These are phyloP conservation scores for Aphrophora alni DNA, from an alignment of 2,888 invertebrate species.

Conservation along the genomic window DNA sequence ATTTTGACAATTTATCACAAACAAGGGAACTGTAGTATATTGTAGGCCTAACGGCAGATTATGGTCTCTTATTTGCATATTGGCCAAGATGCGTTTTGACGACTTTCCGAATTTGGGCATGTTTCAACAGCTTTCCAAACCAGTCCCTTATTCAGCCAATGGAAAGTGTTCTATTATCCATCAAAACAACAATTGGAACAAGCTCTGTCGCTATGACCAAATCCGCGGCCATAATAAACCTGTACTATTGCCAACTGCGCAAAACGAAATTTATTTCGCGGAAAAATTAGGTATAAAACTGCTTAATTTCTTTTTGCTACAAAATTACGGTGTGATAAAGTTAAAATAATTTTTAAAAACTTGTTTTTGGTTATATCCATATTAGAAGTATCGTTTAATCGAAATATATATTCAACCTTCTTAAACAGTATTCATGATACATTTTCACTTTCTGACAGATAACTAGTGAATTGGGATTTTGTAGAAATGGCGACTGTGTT, in stretches of 20 bases:
- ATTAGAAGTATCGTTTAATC: no score
- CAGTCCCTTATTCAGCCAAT: not conserved
- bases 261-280: not conserved
- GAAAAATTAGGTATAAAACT: not conserved
- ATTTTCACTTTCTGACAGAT: no score
- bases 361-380: no score
- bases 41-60: not conserved
- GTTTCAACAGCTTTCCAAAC: not conserved
- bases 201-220: no score
- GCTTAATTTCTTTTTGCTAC: no score
- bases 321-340: no score
- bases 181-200: conserved; percentile 9
- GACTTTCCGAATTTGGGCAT: not conserved
- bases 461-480: no score
- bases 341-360: no score
- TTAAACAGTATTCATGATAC: no score
- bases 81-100: conserved; percentile 9
- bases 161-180: conserved; percentile 6
- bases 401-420: no score
- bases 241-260: not conserved
- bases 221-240: conserved; percentile 2
- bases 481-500: no score
- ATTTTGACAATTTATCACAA: not conserved
- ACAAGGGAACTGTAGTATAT: not conserved
- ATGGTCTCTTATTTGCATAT: not conserved